Evolutionary conservation across 2,797 vertebrate genomes (phyloP).

Genomic region (Sebastes nivosus): DNA sequence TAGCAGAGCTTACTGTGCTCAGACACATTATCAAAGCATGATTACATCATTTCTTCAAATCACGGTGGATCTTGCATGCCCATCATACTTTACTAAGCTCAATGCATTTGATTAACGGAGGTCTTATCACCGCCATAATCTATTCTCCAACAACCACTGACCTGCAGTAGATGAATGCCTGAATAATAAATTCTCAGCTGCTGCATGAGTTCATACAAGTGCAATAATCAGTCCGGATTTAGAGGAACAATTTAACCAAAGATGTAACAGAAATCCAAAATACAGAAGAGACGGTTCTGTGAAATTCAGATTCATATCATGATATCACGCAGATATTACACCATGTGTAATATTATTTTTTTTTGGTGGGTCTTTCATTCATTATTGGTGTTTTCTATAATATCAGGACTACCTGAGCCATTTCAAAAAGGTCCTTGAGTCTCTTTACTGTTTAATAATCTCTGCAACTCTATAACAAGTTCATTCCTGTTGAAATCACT

Average conservation of each 20-base stretch:
- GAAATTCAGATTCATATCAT: neutral
- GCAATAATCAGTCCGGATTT: neutral
- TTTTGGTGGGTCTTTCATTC: neutral
- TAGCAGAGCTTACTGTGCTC: neutral
- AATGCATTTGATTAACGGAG: neutral
- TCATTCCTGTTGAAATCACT: neutral
- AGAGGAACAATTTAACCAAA: neutral
- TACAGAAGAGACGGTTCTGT: neutral
- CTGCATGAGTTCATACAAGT: slow-evolving; percentile 3
- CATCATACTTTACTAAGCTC: slow-evolving; percentile 7
- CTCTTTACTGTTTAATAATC: neutral
- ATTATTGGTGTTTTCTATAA: neutral
- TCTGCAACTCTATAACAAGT: neutral
- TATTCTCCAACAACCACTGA: neutral
- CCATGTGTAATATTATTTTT: neutral
- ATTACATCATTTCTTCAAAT: slow-evolving; percentile 19
- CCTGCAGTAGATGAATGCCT: neutral
- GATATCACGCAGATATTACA: neutral
- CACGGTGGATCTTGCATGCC: slow-evolving; percentile 12
- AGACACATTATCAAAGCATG: slow-evolving; percentile 14
- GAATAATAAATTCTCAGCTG: slow-evolving; percentile 10
- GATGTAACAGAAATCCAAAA: neutral
- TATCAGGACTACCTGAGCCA: neutral
- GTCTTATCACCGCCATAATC: neutral
- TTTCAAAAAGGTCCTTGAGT: neutral